A percentile compares a stretch with the other conserved stretches of the same genome.
Evolutionary conservation across 2,888 invertebrate genomes (phyloP).

Genomic region (Mechanitis messenoides): DNA sequence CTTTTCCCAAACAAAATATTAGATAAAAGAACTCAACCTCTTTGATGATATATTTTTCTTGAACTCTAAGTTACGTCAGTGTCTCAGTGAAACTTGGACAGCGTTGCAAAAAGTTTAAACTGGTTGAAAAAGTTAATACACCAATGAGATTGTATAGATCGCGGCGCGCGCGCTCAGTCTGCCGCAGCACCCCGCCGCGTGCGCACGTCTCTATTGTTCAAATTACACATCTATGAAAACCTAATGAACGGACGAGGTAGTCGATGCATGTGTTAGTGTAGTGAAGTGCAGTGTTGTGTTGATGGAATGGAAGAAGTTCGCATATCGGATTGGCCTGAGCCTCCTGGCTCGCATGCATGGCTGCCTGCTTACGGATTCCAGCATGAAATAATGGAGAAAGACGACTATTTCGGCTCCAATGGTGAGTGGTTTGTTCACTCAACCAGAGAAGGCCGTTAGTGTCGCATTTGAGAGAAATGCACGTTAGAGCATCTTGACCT

Average conservation of each 20-base stretch:
- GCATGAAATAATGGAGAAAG: constrained; percentile 79
- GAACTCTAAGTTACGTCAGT: background rate
- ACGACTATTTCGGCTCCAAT: constrained; percentile 80
- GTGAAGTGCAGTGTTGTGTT: constrained; percentile 73
- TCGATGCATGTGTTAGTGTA: constrained; percentile 67
- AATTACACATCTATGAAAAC: constrained; percentile 45
- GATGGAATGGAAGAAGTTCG: constrained; percentile 79
- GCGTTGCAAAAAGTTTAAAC: constrained; percentile 32
- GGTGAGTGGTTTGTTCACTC: constrained; percentile 65
- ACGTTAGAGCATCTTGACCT: constrained; percentile 34
- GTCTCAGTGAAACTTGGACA: constrained; percentile 21
- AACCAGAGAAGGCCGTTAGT: constrained; percentile 31
- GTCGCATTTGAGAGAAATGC: constrained; percentile 37
- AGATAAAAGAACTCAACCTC: background rate
- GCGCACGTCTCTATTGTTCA: constrained; percentile 40
- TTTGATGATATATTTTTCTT: background rate
- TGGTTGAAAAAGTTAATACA: constrained; percentile 36
- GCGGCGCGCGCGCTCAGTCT: constrained; percentile 63
- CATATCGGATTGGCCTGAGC: constrained; percentile 81
- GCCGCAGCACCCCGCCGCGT: constrained; percentile 62
- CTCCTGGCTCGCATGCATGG: constrained; percentile 84
- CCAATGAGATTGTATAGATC: constrained; percentile 46
- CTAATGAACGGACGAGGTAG: constrained; percentile 74
- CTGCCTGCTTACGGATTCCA: constrained; percentile 87
- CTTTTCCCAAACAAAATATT: too few relatives aligned